Evolutionary conservation across 2,888 invertebrate genomes (phyloP), one percentile per base, ranked within the genome.

Genomic region (Habrosyne pyritoides): DNA sequence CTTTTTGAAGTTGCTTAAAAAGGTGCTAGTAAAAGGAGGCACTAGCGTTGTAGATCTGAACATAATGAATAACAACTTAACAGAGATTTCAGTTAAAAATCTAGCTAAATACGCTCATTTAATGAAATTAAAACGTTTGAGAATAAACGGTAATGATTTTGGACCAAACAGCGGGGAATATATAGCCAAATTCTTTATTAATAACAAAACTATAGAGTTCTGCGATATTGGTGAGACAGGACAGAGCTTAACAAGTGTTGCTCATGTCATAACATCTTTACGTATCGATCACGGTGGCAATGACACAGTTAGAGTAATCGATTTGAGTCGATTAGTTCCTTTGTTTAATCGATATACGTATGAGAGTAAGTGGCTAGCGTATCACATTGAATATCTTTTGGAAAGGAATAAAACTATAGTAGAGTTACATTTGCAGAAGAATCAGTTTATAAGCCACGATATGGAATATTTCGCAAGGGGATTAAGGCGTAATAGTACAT

Each of bases 391-490:
- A 67, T 83, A 79, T 52, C 67, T 93, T 4, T 67, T 93, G 0
- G 83, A 87, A 73, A 77, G 78, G 42, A 92, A 92, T 49, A 67
- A 66, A 46, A 83, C 81, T 3, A 81, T 95, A 30, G 81, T 89
- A 0, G 94, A 94, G 66, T 71, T 95, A 10, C 93, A 94, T 79
- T 77, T 94, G 22, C 94, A 94, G 72, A 95, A 95, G 67, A 94
- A 93, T 63, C 84, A 92, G 69, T 93, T 95, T 33, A 89, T 91
- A 12, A 93, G 94, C 0, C 95, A 95, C 56, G 95, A 95, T 66
- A 80, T 95, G 46, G 94, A 94, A 62, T 89, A 89, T 55, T 80
- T 95, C 56, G 73, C 91, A 4, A 72, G 88, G 48, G 94, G 94
- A 6, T 80, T 94, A 49, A 74, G 81, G 12, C 65, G 69, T 0